phyloP scores from a whole-genome alignment of 2,113 vertebrate species.

The Bufo gargarizans region DNA sequence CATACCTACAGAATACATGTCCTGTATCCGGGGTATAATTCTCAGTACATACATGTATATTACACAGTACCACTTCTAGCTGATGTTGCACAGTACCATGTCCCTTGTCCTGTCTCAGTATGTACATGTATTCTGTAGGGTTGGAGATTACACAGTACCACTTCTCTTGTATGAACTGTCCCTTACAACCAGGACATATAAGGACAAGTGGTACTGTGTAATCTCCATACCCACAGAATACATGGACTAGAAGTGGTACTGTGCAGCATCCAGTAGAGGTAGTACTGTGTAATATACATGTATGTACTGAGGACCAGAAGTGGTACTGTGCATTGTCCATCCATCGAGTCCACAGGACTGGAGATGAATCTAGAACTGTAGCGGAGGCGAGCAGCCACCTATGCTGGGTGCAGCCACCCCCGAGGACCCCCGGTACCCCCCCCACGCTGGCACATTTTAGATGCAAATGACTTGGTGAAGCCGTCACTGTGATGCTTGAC shows the following conservation, averaged over 20 bases:
- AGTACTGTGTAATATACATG: not conserved
- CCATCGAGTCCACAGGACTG: not conserved
- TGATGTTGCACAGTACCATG: no score
- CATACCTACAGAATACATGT: no score
- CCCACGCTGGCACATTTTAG: constrained; percentile 61
- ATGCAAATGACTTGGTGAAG: constrained; percentile 94
- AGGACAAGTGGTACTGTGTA: no score
- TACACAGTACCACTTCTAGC: no score
- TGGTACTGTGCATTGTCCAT: not conserved
- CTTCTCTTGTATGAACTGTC: no score
- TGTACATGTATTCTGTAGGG: no score
- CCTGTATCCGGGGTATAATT: no score
- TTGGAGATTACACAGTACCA: no score
- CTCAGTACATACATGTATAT: no score
- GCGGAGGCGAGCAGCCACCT: not conserved
- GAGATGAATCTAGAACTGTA: not conserved
- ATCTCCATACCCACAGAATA: no score
- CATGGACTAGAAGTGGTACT: not conserved
- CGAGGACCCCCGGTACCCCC: constrained; percentile 50
- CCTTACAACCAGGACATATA: no score
- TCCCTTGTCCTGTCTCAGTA: no score
- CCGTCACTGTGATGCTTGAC: constrained; percentile 94
- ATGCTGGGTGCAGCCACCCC: not conserved
- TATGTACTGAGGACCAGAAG: not conserved
- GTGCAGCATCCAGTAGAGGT: not conserved